These are phyloP conservation scores for Saguinus imperator DNA, from an alignment of 2,113 vertebrate genomes.

Conservation along the genomic window DNA sequence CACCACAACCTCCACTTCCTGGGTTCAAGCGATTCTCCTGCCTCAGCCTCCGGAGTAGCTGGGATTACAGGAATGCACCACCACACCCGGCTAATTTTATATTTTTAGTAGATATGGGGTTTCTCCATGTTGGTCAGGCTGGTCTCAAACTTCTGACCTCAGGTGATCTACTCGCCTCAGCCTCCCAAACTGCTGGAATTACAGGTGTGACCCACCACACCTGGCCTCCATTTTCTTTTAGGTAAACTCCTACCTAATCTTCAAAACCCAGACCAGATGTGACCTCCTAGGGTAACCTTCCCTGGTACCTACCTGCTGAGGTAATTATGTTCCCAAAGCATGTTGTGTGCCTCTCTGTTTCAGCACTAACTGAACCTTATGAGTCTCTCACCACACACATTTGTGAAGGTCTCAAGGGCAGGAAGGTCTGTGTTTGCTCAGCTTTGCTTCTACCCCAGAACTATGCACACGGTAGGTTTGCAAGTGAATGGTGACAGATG, in stretches of 20 bases:
- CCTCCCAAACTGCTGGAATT: no score
- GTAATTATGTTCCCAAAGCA: neutral
- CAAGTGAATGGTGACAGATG: neutral
- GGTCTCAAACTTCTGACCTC: no score
- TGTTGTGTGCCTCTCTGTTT: neutral
- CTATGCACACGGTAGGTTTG: rapidly evolving
- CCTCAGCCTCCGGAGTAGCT: no score
- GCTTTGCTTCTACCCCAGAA: neutral
- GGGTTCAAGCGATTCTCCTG: no score
- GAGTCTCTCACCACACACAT: neutral
- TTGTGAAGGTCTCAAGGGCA: neutral
- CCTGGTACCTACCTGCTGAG: neutral
- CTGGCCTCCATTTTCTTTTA: neutral
- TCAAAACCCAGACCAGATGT: neutral
- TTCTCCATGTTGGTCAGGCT: no score
- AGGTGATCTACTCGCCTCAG: no score
- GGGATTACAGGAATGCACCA: no score
- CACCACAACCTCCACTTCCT: no score
- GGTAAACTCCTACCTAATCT: neutral
- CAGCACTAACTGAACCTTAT: neutral
- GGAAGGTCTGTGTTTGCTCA: neutral
- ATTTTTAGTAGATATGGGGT: no score
- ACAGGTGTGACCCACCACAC: no score
- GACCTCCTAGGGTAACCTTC: neutral
- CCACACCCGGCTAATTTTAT: no score